These are phyloP conservation scores for Centruroides vittatus DNA, from an alignment of 1,140 invertebrate species.

Conservation along the genomic window DNA sequence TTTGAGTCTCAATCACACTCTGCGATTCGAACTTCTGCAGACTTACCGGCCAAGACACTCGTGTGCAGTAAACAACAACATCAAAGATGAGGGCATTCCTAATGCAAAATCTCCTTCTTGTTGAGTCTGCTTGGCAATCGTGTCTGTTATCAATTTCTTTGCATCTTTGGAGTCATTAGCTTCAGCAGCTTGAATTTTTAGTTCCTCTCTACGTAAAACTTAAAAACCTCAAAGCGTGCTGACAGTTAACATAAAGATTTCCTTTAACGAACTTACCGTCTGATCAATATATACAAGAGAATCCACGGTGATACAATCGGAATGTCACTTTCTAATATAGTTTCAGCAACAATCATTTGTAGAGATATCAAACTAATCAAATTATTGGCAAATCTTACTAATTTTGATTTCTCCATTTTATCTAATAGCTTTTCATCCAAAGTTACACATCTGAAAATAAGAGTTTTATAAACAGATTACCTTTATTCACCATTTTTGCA, in stretches of 20 bases:
- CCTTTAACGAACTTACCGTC: background rate
- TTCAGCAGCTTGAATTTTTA: no score
- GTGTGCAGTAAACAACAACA: conserved; percentile 66
- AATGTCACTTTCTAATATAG: no score
- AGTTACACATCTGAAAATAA: conserved; percentile 21
- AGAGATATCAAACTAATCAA: conserved; percentile 56
- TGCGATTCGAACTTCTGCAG: no score
- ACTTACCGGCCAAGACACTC: conserved; percentile 58
- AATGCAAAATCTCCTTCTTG: conserved; percentile 16
- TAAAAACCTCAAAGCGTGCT: background rate
- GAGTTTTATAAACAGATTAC: background rate
- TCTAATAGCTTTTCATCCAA: conserved; percentile 33
- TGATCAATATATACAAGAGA: conserved; percentile 42
- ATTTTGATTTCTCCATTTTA: conserved; percentile 18
- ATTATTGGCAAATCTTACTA: conserved; percentile 51
- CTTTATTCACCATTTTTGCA: no score
- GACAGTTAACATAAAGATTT: background rate
- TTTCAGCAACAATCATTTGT: conserved; percentile 31
- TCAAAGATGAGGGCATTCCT: conserved; percentile 47
- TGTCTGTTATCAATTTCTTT: no score
- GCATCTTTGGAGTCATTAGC: no score
- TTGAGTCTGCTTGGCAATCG: conserved; percentile 24
- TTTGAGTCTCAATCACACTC: background rate
- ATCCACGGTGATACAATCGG: conserved; percentile 55
- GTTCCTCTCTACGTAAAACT: background rate